phyloP scores from a whole-genome alignment of 1,140 invertebrate genomes.

The Batillaria attramentaria region DNA sequence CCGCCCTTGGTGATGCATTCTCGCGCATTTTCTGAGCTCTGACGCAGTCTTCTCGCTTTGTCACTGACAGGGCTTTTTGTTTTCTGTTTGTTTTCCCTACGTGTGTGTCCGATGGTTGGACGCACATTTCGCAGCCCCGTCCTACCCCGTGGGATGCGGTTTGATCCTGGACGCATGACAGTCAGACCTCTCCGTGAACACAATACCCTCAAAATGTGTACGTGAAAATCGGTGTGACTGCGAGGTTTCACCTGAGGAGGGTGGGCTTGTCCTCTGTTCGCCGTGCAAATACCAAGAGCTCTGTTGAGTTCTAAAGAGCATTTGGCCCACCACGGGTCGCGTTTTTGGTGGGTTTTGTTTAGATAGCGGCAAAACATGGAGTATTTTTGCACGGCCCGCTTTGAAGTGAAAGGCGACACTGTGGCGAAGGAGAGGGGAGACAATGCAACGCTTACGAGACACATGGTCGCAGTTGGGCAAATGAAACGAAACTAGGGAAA shows the following conservation, averaged over 20 bases:
- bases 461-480: no score
- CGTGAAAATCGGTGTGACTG: neutral
- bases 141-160: neutral
- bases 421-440: neutral
- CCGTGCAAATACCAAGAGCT: slow-evolving; percentile 16
- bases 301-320: slow-evolving; percentile 7
- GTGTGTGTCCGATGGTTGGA: slow-evolving; percentile 7
- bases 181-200: neutral
- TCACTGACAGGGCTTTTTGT: neutral
- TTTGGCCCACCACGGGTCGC: neutral
- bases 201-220: neutral
- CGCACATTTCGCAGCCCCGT: neutral
- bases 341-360: slow-evolving; percentile 20
- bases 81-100: slow-evolving; percentile 24
- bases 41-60: neutral
- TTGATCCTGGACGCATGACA: neutral
- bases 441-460: no score
- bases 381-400: neutral
- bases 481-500: no score
- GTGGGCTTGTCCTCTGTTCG: slow-evolving; percentile 5
- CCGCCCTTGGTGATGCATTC: no score
- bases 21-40: no score
- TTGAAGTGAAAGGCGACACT: slow-evolving; percentile 14
- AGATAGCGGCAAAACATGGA: slow-evolving; percentile 22
- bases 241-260: neutral